Conservation (phyloP, 2,888 invertebrate genomes). For the Serripes groenlandicus region DNA sequence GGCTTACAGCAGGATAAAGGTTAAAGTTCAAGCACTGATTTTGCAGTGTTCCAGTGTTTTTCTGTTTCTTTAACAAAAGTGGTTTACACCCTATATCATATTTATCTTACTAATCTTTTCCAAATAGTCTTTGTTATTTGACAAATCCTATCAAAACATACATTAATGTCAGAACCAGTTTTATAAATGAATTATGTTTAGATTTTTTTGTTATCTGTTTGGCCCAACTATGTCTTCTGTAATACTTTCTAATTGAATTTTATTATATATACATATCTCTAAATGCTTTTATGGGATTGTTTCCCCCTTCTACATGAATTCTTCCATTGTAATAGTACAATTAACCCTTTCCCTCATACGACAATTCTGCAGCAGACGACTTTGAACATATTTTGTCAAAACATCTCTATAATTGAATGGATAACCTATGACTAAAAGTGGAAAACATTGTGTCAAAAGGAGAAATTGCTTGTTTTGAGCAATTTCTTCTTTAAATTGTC, state of each 20-base stretch:
- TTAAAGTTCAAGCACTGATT: constrained; percentile 2
- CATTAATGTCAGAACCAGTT: constrained; percentile 12
- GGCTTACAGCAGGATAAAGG: too few species aligned
- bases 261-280: constrained; percentile 8
- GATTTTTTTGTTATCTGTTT: constrained; percentile 8
- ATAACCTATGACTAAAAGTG: too few species aligned
- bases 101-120: constrained; percentile 24
- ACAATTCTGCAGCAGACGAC: too few species aligned
- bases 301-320: too few species aligned
- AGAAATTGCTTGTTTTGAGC: neutral
- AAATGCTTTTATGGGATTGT: neutral
- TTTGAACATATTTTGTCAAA: too few species aligned
- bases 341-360: too few species aligned
- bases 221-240: constrained; percentile 1
- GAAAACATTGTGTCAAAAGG: constrained; percentile 8
- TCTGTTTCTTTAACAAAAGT: constrained; percentile 10
- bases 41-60: constrained; percentile 9
- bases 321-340: too few species aligned
- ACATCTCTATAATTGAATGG: too few species aligned
- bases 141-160: constrained; percentile 17
- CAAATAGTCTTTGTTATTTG: constrained; percentile 20
- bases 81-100: constrained; percentile 20
- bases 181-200: constrained; percentile 15
- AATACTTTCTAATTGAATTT: constrained; percentile 6
- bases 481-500: constrained; percentile 12